Conservation (phyloP, 2,888 invertebrate species). For the Chorisops tibialis region DNA sequence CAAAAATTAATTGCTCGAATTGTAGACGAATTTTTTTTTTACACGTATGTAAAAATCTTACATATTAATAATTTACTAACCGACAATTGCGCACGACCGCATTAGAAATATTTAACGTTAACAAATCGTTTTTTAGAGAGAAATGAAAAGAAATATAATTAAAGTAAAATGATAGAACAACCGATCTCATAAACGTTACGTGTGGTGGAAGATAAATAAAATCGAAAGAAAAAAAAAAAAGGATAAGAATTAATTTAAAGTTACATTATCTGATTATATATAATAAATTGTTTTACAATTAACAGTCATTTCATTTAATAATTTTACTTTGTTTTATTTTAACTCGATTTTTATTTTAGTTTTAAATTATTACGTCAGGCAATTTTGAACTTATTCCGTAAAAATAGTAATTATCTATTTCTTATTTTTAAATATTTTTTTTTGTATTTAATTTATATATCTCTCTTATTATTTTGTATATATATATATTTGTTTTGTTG, state of each 20-base stretch:
- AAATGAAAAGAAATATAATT: no score
- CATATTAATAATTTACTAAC: no score
- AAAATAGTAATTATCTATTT: conserved; percentile 22
- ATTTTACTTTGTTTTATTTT: conserved; percentile 29
- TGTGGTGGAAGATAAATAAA: no score
- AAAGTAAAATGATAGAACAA: no score
- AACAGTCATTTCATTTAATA: conserved; percentile 30
- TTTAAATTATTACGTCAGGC: conserved; percentile 38
- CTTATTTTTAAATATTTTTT: background rate
- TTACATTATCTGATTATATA: conserved; percentile 14
- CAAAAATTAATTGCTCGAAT: no score
- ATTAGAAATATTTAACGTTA: no score
- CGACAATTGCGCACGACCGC: no score
- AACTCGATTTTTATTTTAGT: conserved; percentile 14
- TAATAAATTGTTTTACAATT: conserved; percentile 26
- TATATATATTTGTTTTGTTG: background rate
- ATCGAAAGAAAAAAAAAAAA: conserved; percentile 23
- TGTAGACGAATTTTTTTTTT: no score
- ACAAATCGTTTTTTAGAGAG: no score
- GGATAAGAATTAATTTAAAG: conserved; percentile 9
- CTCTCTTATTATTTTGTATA: background rate
- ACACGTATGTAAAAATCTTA: no score
- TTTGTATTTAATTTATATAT: background rate
- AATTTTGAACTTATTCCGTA: conserved; percentile 40
- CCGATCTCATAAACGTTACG: no score